Evolutionary conservation across 2,888 invertebrate species (phyloP).

Genomic region (Tanypteryx hageni): DNA sequence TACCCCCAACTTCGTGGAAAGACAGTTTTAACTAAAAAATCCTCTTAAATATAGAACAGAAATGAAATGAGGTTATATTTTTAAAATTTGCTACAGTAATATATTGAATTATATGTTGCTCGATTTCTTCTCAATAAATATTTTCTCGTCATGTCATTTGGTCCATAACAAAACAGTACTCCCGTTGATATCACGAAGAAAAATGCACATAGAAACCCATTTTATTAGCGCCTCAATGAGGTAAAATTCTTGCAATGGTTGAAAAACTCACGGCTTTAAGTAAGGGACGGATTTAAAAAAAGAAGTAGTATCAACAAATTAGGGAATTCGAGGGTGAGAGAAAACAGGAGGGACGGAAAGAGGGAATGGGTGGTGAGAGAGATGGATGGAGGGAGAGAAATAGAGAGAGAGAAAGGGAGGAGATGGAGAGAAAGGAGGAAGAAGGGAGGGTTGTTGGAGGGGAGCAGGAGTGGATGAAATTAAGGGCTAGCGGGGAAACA

Average conservation of each 20-base stretch:
- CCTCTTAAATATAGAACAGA: too few species aligned
- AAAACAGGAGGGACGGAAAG: neutral
- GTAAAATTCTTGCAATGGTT: neutral
- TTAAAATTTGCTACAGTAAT: too few species aligned
- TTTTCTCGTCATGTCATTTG: too few species aligned
- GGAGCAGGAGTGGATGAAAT: conserved; percentile 28
- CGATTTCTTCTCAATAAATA: too few species aligned
- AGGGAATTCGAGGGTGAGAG: conserved; percentile 29
- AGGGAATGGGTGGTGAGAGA: neutral
- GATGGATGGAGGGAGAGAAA: neutral
- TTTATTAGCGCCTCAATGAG: neutral
- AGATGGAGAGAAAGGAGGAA: neutral
- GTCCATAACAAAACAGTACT: too few species aligned
- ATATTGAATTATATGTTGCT: too few species aligned
- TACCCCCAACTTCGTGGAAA: too few species aligned
- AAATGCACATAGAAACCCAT: neutral
- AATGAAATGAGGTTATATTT: too few species aligned
- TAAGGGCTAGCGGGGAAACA: conserved; percentile 8
- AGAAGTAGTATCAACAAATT: conserved; percentile 55
- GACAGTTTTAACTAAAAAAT: too few species aligned
- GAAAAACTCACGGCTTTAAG: conserved; percentile 29
- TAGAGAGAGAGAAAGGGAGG: neutral
- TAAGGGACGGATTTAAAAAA: conserved; percentile 4
- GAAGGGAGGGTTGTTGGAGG: neutral
- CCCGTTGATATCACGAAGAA: too few species aligned